phyloP scores from a whole-genome alignment of 2,888 invertebrate species.

The Amblyjoppa proteus region DNA sequence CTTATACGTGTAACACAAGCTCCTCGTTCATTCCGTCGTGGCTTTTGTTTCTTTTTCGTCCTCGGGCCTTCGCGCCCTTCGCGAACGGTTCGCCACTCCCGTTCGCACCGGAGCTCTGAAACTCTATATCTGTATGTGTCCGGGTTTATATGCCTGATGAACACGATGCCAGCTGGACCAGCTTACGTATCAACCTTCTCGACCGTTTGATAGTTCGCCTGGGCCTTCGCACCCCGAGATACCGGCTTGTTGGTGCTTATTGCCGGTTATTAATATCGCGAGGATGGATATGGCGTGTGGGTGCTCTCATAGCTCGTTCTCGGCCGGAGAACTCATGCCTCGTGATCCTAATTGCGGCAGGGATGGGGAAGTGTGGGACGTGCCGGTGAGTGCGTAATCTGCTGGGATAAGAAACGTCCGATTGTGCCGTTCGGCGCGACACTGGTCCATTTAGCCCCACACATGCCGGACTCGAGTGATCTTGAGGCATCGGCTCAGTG shows the following conservation, averaged over 20 bases:
- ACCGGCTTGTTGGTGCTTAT: slow-evolving; percentile 69
- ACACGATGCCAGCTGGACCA: slow-evolving; percentile 50
- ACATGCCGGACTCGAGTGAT: background rate
- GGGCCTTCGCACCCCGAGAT: slow-evolving; percentile 61
- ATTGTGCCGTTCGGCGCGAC: background rate
- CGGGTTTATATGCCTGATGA: slow-evolving; percentile 20
- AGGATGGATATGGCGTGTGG: background rate
- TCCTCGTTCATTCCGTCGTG: slow-evolving; percentile 37
- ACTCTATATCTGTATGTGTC: slow-evolving; percentile 1
- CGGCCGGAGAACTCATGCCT: slow-evolving; percentile 67
- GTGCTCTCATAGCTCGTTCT: slow-evolving; percentile 13
- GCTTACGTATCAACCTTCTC: slow-evolving; percentile 24
- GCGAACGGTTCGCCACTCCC: slow-evolving; percentile 63
- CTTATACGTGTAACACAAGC: slow-evolving; percentile 7
- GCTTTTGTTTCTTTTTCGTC: slow-evolving; percentile 43
- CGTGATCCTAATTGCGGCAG: slow-evolving; percentile 78
- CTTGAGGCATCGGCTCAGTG: background rate
- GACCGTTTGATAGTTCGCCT: slow-evolving; percentile 39
- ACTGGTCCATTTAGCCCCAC: background rate
- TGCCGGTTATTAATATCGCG: slow-evolving; percentile 68
- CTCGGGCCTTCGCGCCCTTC: slow-evolving; percentile 62
- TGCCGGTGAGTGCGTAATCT: slow-evolving; percentile 24
- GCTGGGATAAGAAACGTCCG: background rate
- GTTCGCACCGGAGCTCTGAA: slow-evolving; percentile 18
- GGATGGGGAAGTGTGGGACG: background rate